Conservation (phyloP, 2,888 invertebrate genomes). For the Nesidiocoris tenuis region DNA sequence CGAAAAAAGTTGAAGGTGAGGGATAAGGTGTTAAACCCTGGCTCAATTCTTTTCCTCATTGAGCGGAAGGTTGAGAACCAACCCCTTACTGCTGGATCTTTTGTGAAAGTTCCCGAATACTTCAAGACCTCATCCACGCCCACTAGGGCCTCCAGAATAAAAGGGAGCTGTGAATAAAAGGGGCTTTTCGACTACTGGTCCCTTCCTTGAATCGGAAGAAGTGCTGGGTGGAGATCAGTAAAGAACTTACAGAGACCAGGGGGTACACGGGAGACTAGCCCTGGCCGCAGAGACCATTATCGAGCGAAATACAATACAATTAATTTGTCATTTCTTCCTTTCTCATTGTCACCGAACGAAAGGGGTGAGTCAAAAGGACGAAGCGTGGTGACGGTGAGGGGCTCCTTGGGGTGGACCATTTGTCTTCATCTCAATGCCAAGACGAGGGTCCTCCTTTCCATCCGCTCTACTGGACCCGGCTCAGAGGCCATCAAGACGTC, state of each 20-base stretch:
- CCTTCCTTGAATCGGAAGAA: conserved; percentile 17
- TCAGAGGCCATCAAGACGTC: not conserved
- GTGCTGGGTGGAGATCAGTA: conserved; percentile 20
- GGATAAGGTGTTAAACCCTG: conserved; percentile 29
- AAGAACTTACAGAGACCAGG: no score
- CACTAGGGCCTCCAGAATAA: conserved; percentile 11
- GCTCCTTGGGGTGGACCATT: conserved; percentile 35
- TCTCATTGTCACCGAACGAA: conserved; percentile 32
- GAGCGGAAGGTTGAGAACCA: not conserved
- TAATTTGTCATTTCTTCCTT: conserved; percentile 42
- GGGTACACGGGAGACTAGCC: not conserved
- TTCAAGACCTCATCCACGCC: conserved; percentile 4
- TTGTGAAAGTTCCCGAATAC: conserved; percentile 31
- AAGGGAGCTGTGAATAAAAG: conserved; percentile 32
- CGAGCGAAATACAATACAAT: conserved; percentile 44
- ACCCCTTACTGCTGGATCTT: conserved; percentile 3
- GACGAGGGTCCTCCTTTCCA: not conserved
- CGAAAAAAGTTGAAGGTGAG: conserved; percentile 11
- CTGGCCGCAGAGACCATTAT: conserved; percentile 24
- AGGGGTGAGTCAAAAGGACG: not conserved
- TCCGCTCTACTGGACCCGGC: not conserved
- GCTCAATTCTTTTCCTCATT: conserved; percentile 8
- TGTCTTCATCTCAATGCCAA: conserved; percentile 35
- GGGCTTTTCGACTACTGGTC: not conserved
- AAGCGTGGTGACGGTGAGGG: not conserved